Evolutionary conservation across 2,888 invertebrate genomes (phyloP), one percentile per base, ranked within the genome.

Genomic region (Nasonovia ribisnigri): DNA sequence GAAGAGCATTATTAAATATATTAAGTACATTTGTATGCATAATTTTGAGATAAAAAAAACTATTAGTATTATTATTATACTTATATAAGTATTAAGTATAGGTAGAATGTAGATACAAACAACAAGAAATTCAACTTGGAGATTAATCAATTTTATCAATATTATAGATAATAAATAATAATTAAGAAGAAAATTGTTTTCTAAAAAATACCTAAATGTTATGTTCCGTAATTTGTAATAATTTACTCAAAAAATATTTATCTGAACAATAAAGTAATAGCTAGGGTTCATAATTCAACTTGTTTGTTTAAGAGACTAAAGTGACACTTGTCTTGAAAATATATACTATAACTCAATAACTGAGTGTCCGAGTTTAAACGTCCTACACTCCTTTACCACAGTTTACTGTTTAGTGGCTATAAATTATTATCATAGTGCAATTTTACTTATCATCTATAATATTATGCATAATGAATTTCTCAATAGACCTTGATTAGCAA

Each of bases 381-480:
- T 91, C 3, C 36, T 51, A 36, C 36, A 84, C 13, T 91, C 1
- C 48, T 84, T 20, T 77, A 84, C 13, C 29, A 13, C 8, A 84
- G 29, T 20, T 51, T 91, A 29, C 13, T 29, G 26, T 57, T 0
- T 26, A 51, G 42, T 24, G 36, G 26, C 36, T 77, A 48, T 77
- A 48, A 90, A 77, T 84, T 91, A 91, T n/a, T 88, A 92, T 60
- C 26, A 10, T 6, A 92, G 16, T 67, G 48, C 36, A 88, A 48
- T 60, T 88, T 67, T 26, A 42, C 57, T 89, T 84, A 84, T 93
- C 46, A 93, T 20, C 77, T 77, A 77, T 77, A 77, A 77, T 77
- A 84, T 84, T 60, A 92, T 77, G 84, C 57, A 93, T 89, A 84
- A 90, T 54, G n/a, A 54, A 89, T 93, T 89, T 10, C 89, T 90